Percentiles rank a stretch among this genome's conserved stretches.
phyloP scores from a whole-genome alignment of 2,797 vertebrate genomes.

The Helicolenus hilgendorfi region DNA sequence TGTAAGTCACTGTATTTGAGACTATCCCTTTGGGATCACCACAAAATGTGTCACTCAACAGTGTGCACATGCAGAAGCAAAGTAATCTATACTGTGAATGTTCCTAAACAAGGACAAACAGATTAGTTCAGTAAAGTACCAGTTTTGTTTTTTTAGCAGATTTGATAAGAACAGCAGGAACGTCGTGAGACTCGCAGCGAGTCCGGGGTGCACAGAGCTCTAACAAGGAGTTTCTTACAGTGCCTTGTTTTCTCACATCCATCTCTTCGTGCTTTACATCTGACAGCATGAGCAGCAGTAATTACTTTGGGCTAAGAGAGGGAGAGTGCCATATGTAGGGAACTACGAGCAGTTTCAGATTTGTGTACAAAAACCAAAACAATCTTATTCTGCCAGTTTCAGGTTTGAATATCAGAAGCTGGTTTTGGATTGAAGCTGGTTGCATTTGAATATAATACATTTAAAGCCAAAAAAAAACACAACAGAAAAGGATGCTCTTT shows the following conservation, averaged over 20 bases:
- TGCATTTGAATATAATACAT: neutral
- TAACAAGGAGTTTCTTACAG: neutral
- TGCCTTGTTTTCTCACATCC: neutral
- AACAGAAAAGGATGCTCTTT: neutral
- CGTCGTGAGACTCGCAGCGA: neutral
- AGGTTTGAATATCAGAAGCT: neutral
- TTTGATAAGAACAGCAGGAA: neutral
- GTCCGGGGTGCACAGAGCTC: neutral
- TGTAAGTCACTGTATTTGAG: neutral
- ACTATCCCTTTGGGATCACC: neutral
- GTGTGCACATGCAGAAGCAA: neutral
- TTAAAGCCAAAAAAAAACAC: neutral
- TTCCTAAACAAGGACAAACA: neutral
- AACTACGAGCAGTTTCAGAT: neutral
- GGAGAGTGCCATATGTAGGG: neutral
- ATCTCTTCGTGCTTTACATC: neutral
- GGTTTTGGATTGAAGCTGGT: neutral
- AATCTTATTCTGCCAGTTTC: neutral
- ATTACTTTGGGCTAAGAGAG: neutral
- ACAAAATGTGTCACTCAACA: neutral
- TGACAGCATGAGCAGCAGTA: neutral
- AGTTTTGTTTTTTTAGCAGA: conserved; percentile 3
- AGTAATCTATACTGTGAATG: neutral
- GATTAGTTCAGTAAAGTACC: neutral
- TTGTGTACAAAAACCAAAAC: neutral